Conservation (phyloP, 2,888 invertebrate genomes). For the Ennomos erosarius region DNA sequence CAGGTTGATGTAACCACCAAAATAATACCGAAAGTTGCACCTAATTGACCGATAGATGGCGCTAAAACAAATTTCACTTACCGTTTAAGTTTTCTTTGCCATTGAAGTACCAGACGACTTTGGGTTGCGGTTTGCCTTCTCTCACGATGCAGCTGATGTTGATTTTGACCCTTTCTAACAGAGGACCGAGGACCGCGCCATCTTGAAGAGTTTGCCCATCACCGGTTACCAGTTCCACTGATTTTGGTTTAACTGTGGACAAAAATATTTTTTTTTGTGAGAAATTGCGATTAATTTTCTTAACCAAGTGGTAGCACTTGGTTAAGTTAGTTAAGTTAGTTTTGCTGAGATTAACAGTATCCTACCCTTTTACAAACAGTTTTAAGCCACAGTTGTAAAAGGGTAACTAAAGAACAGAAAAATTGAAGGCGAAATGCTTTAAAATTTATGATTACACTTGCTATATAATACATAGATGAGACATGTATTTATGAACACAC, state of each 20-base stretch:
- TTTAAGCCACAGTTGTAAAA: too few species aligned
- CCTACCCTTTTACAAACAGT: too few species aligned
- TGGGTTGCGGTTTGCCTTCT: slow-evolving; percentile 94
- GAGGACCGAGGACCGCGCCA: slow-evolving; percentile 88
- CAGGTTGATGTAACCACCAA: too few species aligned
- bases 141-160: slow-evolving; percentile 90
- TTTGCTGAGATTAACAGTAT: too few species aligned
- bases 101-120: slow-evolving; percentile 94
- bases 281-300: not conserved
- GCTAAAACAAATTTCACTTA: slow-evolving; percentile 50
- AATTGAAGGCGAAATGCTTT: too few species aligned
- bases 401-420: too few species aligned
- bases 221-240: slow-evolving; percentile 88
- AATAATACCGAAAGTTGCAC: not conserved
- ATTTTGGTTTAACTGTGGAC: slow-evolving; percentile 92
- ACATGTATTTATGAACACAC: too few species aligned
- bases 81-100: slow-evolving; percentile 87
- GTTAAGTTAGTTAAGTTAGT: too few species aligned
- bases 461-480: too few species aligned
- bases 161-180: slow-evolving; percentile 88
- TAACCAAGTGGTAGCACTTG: too few species aligned
- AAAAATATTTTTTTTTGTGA: slow-evolving; percentile 42
- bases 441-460: too few species aligned
- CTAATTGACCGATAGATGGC: slow-evolving; percentile 1
- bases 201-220: slow-evolving; percentile 87